Base-by-base conservation (phyloP, 1,140 invertebrate species). In the Drosophila arawakana region DNA sequence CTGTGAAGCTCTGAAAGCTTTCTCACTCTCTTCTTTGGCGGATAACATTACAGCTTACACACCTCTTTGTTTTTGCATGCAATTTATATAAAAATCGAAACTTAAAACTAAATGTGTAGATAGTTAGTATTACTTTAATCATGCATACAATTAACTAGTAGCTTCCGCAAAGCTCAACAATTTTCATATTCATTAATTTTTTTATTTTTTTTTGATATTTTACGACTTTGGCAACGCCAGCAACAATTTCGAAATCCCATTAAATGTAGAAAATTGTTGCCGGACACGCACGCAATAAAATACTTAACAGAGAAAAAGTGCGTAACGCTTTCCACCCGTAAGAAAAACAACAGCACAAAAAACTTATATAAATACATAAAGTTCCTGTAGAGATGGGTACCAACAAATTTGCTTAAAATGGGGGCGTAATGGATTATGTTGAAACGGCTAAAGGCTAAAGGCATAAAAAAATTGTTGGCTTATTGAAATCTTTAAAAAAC, bases 141-240 rank as follows among this genome's bases (percentile, higher is more conserved):
- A 47, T 34, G 47, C 21, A 10, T 15, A 37, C 18, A 11, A 21
- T 66, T 34, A 11, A 21, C 2, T 25, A 39, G 9, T 39, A 62
- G 47, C 39, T 74, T 50, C n/a, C 54, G 25, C 35, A 55, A 50
- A 76, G 54, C 70, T 73, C 59, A 47, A 25, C 41, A 59, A 75
- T 75, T 57, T 83, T 78, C 65, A 50, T 49, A 9, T 39, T 46
- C 15, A 54, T 34, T 61, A 37, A 49, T 21, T 50, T 50, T 58
- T 34, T 59, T 71, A 71, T 59, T 63, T 61, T 61, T 75, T 15
- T 50, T 59, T 68, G 43, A 10, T 8, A 44, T 80, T 84, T 85
- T 79, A 86, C 63, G 78, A 76, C 75, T 86, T 85, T 78, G 76
- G 75, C 82, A 85, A 81, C 81, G 68, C 67, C 62, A 62, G 46